Evolutionary conservation across 1,140 invertebrate species (phyloP).

Genomic region (Nephila pilipes): DNA sequence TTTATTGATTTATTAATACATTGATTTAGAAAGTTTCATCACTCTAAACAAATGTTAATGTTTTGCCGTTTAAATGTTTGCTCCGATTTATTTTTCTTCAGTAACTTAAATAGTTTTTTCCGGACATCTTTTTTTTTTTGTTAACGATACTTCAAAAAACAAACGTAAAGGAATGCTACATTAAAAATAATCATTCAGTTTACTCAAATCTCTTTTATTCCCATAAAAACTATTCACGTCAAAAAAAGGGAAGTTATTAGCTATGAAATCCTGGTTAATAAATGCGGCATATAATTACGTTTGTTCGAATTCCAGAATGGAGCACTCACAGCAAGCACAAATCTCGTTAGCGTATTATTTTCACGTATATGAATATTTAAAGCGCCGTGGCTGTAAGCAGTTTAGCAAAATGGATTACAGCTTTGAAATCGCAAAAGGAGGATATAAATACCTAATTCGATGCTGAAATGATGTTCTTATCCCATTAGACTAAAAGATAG

Average conservation of each 20-base stretch:
- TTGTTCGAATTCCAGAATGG: not conserved
- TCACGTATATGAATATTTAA: slow-evolving; percentile 30
- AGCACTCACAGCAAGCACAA: slow-evolving; percentile 1
- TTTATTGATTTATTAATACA: no score
- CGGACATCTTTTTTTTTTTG: no score
- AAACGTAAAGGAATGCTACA: no score
- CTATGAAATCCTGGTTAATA: not conserved
- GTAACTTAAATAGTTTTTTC: no score
- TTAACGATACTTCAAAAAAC: no score
- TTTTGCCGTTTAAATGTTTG: no score
- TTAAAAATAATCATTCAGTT: no score
- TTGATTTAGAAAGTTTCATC: no score
- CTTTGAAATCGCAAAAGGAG: slow-evolving; percentile 18
- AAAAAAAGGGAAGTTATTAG: not conserved
- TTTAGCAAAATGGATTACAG: slow-evolving; percentile 41
- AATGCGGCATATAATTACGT: slow-evolving; percentile 6
- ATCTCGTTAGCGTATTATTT: slow-evolving; percentile 35
- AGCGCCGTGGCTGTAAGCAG: slow-evolving; percentile 14
- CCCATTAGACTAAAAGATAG: slow-evolving; percentile 38
- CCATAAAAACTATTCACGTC: no score
- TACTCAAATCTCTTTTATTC: no score
- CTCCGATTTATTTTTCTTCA: no score
- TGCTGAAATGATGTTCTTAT: slow-evolving; percentile 37
- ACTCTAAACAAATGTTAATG: no score
- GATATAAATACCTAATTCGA: slow-evolving; percentile 19